phyloP scores from a whole-genome alignment of 2,113 vertebrate genomes.

The Urocynchramus pylzowi region DNA sequence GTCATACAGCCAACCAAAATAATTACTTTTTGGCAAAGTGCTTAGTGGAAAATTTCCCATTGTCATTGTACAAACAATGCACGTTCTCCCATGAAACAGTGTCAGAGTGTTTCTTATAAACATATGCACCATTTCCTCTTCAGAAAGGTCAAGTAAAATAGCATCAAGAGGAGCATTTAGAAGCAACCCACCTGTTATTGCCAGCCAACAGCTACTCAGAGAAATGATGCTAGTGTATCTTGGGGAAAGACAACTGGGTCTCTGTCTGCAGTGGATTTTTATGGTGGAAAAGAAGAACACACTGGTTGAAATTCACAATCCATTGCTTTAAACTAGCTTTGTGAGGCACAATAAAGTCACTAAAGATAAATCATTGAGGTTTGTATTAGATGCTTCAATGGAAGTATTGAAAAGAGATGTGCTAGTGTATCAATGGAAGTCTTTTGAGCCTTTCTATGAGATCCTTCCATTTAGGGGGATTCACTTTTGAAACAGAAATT shows the following conservation, averaged over 20 bases:
- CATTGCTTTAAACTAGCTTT: slow-evolving; percentile 45
- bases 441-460: neutral
- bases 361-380: slow-evolving; percentile 51
- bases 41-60: slow-evolving; percentile 55
- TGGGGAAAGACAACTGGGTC: slow-evolving; percentile 27
- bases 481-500: slow-evolving; percentile 8
- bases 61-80: slow-evolving; percentile 61
- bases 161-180: slow-evolving; percentile 59
- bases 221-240: slow-evolving; percentile 25
- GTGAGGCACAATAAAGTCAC: slow-evolving; percentile 32
- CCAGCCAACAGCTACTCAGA: slow-evolving; percentile 35
- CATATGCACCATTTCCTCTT: slow-evolving; percentile 57
- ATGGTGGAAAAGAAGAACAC: neutral
- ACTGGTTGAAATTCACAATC: slow-evolving; percentile 37
- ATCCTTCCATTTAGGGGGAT: neutral
- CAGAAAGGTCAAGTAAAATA: slow-evolving; percentile 66
- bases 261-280: slow-evolving; percentile 42
- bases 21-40: slow-evolving; percentile 42
- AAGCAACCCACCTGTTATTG: slow-evolving; percentile 51
- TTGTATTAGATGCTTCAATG: slow-evolving; percentile 39
- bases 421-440: neutral
- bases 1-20: slow-evolving; percentile 28
- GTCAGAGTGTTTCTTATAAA: slow-evolving; percentile 56
- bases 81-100: slow-evolving; percentile 46
- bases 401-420: slow-evolving; percentile 39